Conservation (phyloP, 2,797 vertebrate genomes). For the Labroides dimidiatus region DNA sequence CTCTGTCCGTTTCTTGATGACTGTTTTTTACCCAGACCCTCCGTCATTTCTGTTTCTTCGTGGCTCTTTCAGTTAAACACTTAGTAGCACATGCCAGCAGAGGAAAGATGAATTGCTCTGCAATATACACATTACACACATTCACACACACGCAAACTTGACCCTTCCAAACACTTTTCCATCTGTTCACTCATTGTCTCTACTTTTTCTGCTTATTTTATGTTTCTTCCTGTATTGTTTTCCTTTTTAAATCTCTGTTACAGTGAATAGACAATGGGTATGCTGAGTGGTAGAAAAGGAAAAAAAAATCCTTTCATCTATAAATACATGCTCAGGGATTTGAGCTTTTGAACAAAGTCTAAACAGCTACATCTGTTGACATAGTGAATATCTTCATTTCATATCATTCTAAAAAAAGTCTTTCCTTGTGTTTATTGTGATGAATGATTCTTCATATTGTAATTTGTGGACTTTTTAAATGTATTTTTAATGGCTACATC, state of each 20-base stretch:
- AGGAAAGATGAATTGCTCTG: constrained; percentile 56
- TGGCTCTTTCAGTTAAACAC: constrained; percentile 34
- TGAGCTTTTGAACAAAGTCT: constrained; percentile 64
- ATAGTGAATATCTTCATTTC: constrained; percentile 65
- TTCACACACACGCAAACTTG: constrained; percentile 19
- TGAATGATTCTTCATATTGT: constrained; percentile 70
- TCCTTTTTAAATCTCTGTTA: constrained; percentile 57
- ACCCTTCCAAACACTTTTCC: constrained; percentile 60
- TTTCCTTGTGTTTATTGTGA: constrained; percentile 69
- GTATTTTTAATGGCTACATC: constrained; percentile 81
- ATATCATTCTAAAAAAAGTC: constrained; percentile 63
- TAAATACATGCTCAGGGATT: constrained; percentile 73
- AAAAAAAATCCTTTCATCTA: constrained; percentile 63
- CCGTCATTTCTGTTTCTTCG: constrained; percentile 31
- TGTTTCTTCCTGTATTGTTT: constrained; percentile 47
- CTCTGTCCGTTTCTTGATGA: constrained; percentile 24
- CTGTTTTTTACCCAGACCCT: constrained; percentile 28
- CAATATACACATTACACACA: constrained; percentile 46
- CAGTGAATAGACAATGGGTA: constrained; percentile 57
- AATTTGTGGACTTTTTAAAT: constrained; percentile 77
- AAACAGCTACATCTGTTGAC: constrained; percentile 72
- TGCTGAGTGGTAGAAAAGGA: constrained; percentile 39
- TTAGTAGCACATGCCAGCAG: constrained; percentile 56
- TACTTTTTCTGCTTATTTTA: constrained; percentile 44
- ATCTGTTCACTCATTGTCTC: constrained; percentile 68